Evolutionary conservation across 1,140 invertebrate genomes (phyloP).

Genomic region (Pseudoatta argentina): DNA sequence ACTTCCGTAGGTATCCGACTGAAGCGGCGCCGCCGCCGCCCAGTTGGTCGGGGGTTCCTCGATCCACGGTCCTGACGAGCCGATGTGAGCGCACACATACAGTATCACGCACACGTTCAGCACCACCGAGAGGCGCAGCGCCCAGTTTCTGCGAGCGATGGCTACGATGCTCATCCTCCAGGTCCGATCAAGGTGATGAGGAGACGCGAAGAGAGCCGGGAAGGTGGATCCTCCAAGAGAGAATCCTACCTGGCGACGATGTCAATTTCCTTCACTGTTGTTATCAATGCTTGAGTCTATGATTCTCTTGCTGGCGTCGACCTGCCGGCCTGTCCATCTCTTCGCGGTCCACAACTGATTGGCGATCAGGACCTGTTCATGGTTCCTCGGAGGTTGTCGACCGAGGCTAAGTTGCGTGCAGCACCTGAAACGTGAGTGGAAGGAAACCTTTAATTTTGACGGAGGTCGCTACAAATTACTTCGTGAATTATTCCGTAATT

Average conservation of each 20-base stretch:
- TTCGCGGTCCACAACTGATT: constrained; percentile 42
- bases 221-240: not conserved
- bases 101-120: constrained; percentile 90
- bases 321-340: constrained; percentile 53
- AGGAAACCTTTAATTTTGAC: not conserved
- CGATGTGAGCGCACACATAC: constrained; percentile 89
- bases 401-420: not conserved
- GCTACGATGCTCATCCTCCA: constrained; percentile 70
- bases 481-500: not conserved
- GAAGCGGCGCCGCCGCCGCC: constrained; percentile 73
- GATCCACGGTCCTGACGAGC: constrained; percentile 84
- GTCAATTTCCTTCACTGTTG: not conserved
- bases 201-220: not conserved
- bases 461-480: not conserved
- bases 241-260: not conserved
- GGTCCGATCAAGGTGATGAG: not conserved
- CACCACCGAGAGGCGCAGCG: constrained; percentile 91
- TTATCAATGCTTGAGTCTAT: not conserved
- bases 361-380: constrained; percentile 71
- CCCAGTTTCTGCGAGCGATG: constrained; percentile 88
- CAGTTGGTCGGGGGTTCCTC: constrained; percentile 80
- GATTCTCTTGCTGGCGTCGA: constrained; percentile 1
- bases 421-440: constrained; percentile 2
- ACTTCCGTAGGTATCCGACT: constrained; percentile 73
- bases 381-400: constrained; percentile 8